phyloP scores from a whole-genome alignment of 2,113 vertebrate genomes.

The Anser brachyrhynchus region DNA sequence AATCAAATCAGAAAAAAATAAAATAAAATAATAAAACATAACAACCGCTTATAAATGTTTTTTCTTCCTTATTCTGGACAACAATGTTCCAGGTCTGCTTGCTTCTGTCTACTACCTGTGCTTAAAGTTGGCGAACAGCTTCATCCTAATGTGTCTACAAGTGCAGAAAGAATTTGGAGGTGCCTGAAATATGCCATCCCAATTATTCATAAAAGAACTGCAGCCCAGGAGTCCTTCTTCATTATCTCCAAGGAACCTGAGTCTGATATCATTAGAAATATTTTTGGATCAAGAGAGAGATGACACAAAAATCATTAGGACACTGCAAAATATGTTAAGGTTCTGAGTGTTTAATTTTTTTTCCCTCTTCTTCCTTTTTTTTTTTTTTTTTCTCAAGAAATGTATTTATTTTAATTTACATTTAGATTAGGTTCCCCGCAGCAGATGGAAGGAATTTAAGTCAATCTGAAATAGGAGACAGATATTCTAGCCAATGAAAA shows the following conservation, averaged over 20 bases:
- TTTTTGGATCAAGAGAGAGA: constrained; percentile 3
- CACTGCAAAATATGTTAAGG: constrained; percentile 20
- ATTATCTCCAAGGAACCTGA: not conserved
- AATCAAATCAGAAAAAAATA: not conserved
- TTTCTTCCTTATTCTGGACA: not conserved
- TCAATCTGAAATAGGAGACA: constrained; percentile 62
- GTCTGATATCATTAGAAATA: constrained; percentile 23
- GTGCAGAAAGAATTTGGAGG: not conserved
- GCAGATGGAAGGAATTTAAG: constrained; percentile 69
- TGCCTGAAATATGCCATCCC: not conserved
- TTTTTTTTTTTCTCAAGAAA: constrained; percentile 22
- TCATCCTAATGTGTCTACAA: not conserved
- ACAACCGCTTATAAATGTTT: not conserved
- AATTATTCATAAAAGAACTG: not conserved
- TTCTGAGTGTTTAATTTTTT: constrained; percentile 13
- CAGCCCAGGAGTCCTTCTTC: not conserved
- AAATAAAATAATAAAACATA: not conserved
- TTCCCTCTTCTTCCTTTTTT: not conserved
- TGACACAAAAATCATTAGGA: constrained; percentile 29
- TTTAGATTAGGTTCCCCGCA: constrained; percentile 66
- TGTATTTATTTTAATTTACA: constrained; percentile 75
- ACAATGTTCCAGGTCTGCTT: not conserved
- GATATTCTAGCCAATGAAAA: constrained; percentile 44
- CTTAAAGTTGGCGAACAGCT: not conserved
- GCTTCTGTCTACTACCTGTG: not conserved